Percentiles rank a stretch among this genome's conserved stretches.
These are phyloP conservation scores for Epinephelus fuscoguttatus DNA, from an alignment of 2,113 vertebrate genomes.

Conservation along the genomic window DNA sequence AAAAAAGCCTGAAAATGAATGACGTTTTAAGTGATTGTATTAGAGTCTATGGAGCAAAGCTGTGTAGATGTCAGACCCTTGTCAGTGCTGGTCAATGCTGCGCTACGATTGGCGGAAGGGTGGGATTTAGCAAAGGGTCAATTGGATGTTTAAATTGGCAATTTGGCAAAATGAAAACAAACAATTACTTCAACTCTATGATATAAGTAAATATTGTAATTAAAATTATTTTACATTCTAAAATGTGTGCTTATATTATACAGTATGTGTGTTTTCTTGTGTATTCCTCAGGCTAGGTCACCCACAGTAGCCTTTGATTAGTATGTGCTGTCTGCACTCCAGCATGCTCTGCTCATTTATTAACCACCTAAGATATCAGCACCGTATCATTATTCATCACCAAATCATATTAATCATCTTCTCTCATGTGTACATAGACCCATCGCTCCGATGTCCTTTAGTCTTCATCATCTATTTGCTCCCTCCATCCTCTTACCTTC, in stretches of 20 bases:
- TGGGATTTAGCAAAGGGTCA: too few species aligned
- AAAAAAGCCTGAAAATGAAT: too few species aligned
- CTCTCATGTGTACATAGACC: conserved; percentile 56
- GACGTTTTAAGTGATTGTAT: too few species aligned
- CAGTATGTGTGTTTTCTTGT: not conserved
- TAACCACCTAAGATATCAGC: conserved; percentile 35
- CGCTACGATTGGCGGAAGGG: too few species aligned
- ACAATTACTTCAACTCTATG: too few species aligned
- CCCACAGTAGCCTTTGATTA: conserved; percentile 19
- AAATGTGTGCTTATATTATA: not conserved
- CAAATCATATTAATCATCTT: conserved; percentile 58
- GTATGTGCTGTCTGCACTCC: conserved; percentile 27
- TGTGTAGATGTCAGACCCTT: too few species aligned
- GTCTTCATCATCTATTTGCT: conserved; percentile 27
- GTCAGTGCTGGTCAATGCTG: too few species aligned
- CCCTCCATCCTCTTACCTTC: conserved; percentile 18
- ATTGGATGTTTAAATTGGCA: too few species aligned
- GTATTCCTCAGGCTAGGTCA: not conserved
- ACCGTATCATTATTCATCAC: conserved; percentile 59
- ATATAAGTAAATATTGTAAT: not conserved
- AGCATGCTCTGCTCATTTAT: conserved; percentile 29
- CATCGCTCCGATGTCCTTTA: conserved; percentile 43
- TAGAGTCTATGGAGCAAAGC: too few species aligned
- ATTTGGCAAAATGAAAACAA: too few species aligned
- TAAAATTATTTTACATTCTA: not conserved